Base-by-base conservation (phyloP, 2,888 invertebrate genomes). In the Oscheius sp. region DNA sequence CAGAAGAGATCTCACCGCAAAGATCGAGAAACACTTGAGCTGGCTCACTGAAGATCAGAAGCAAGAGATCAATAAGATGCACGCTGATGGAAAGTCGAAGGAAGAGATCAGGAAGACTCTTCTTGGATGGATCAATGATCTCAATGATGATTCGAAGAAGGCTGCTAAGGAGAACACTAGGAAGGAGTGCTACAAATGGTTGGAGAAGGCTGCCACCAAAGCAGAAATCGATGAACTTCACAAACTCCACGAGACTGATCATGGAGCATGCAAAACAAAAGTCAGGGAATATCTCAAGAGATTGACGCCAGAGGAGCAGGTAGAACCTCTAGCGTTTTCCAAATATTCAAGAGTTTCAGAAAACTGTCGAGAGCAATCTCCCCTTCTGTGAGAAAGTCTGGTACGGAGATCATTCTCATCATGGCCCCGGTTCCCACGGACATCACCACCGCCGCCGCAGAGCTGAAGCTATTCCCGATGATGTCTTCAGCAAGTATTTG, bases 331-430 rank as follows among this genome's bases (percentile, higher is more conserved):
- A 18, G 18, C 56, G 5, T 6, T 13, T 18, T 5, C 21, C 35
- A 13, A 21, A 61, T 35, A 27, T 61, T 1, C 27, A 16, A 16
- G 1, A 27, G 12, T 69, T 74, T 16, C 76, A 79, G 69, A 61
- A 61, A 18, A 74, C 76, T 16, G 78, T 86, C 25, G 76, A 82
- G 46, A 80, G 79, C 55, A 79, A 80, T n/a, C 78, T 84, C 52
- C 79, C 81, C 9, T 82, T 84, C 71, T 83, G 84, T 52, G 85
- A 85, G 74, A 78, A 79, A 66, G 63, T 83, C 27, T 83, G 79
- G 81, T 85, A 80, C 61, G 83, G 83, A 46, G 69, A 74, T 49
- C 73, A 77, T 45, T 66, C 70, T 27, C 78, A 78, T 59, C 61
- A 46, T 5, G 73, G 35, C 9, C 75, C 73, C 56, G 76, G n/a